phyloP scores from a whole-genome alignment of 2,113 vertebrate genomes.

The Zonotrichia leucophrys region DNA sequence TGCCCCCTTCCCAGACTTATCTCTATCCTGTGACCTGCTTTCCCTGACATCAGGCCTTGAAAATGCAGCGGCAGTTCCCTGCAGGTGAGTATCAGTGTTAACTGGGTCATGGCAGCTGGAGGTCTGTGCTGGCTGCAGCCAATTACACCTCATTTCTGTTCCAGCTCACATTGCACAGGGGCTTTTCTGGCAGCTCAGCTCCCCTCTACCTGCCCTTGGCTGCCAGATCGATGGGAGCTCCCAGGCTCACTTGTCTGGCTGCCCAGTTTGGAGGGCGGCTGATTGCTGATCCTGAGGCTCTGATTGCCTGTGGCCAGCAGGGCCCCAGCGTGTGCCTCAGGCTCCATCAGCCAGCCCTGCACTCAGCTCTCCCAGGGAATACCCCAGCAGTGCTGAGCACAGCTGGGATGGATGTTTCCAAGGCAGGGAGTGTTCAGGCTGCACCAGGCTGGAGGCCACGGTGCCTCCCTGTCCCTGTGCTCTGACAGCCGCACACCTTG shows the following conservation, averaged over 20 bases:
- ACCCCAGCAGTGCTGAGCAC: not conserved
- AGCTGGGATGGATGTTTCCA: not conserved
- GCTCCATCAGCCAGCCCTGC: not conserved
- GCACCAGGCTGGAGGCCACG: accelerated
- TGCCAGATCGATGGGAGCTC: not conserved
- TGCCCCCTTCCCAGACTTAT: not conserved
- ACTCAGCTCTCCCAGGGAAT: not conserved
- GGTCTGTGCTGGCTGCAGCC: not conserved
- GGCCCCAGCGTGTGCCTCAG: not conserved
- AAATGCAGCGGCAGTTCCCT: not conserved
- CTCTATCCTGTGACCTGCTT: not conserved
- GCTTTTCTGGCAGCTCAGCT: not conserved
- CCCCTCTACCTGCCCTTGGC: constrained; percentile 45
- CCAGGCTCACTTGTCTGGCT: not conserved
- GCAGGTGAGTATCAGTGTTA: not conserved
- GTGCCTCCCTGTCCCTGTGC: not conserved
- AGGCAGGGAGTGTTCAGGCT: not conserved
- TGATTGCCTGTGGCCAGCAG: not conserved
- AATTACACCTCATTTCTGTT: not conserved
- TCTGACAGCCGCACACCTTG: accelerated
- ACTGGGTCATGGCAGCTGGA: constrained; percentile 42
- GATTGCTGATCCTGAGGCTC: not conserved
- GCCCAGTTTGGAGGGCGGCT: not conserved
- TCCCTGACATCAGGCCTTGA: not conserved
- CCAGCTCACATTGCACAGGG: not conserved